These are phyloP conservation scores for Trididemnum miniatum DNA, from an alignment of 23 tunicate species.

Conservation along the genomic window DNA sequence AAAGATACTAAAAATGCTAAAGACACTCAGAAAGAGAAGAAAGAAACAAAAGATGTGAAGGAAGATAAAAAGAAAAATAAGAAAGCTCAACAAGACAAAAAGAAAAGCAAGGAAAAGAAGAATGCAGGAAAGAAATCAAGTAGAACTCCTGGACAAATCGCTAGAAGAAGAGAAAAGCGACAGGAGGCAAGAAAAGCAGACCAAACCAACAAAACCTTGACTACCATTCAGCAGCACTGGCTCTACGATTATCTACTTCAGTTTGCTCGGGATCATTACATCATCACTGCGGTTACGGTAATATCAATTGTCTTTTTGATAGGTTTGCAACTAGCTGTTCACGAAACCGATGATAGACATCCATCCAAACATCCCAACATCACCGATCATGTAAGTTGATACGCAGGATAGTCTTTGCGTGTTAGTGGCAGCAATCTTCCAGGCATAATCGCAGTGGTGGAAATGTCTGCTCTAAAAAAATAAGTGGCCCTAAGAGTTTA, in stretches of 20 bases:
- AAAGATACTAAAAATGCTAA: not conserved
- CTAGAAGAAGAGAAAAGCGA: not conserved
- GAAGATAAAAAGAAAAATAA: constrained; percentile 10
- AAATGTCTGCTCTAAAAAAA: no score
- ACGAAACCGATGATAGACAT: constrained; percentile 19
- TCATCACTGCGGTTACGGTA: not conserved
- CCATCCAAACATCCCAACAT: constrained; percentile 40
- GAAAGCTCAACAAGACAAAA: not conserved
- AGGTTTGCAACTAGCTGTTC: constrained; percentile 42
- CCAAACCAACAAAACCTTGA: no score
- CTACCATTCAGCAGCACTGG: no score
- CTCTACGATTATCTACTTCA: not conserved
- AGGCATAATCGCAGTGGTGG: no score
- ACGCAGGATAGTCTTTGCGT: not conserved
- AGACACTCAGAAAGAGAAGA: constrained; percentile 7
- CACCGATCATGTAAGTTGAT: constrained; percentile 58
- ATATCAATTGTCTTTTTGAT: constrained; percentile 6
- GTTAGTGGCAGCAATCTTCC: no score
- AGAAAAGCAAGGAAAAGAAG: not conserved
- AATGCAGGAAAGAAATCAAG: not conserved
- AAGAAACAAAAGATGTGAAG: constrained; percentile 14
- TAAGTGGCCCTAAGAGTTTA: no score
- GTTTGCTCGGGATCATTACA: constrained; percentile 33
- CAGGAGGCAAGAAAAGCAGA: no score
- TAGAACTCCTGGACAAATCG: not conserved